Evolutionary conservation across 1,140 invertebrate species (phyloP), one percentile per base, ranked within the genome.

Genomic region (Drosophila setifemur): DNA sequence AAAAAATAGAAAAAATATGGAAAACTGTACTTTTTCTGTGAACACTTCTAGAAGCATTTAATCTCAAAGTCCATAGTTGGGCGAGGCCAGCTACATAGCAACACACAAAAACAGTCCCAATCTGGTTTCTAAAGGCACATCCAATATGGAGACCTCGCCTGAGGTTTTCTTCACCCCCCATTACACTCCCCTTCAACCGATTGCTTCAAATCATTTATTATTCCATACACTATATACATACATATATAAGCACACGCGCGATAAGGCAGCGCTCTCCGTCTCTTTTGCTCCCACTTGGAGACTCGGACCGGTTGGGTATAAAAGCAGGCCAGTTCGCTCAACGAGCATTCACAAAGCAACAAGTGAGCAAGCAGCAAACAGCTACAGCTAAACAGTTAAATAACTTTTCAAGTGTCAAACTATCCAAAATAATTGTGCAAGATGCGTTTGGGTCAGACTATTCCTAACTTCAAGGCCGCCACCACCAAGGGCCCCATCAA

Each of bases 391-490:
- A 16, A 19, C 28, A 43, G 50, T n/a, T 19, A 28, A 37, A 14
- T 9, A 9, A 40, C 4, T 28, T 12, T 14, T 43, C 49, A 35
- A 45, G n/a, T n/a, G 28, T 39, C 33, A 52, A 45, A 39, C 7
- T 4, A 23, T n/a, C n/a, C 33, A 33, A 18, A 42, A 23, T 8
- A 18, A 28, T 63, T 33, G 4, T 11, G 16, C 39, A 86, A 86
- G 57, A 93, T 94, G 93, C 91, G 93, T 76, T 90, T 96, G 11
- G 95, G 95, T 42, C 92, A 94, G 8, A 92, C 93, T 11, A 92
- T 97, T 54, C 95, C 96, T 0, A 94, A 97, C 90, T 96, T 97
- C 88, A 91, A 92, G 16, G 94, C 94, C 1, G 91, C 95, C 0
- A 94, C 95, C n/a, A 96, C 95, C 14, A 90, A 93, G 45, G 96